A percentile compares a stretch with the other conserved stretches of the same genome.
phyloP scores from a whole-genome alignment of 1,140 invertebrate species.

The Calosoma granatense region DNA sequence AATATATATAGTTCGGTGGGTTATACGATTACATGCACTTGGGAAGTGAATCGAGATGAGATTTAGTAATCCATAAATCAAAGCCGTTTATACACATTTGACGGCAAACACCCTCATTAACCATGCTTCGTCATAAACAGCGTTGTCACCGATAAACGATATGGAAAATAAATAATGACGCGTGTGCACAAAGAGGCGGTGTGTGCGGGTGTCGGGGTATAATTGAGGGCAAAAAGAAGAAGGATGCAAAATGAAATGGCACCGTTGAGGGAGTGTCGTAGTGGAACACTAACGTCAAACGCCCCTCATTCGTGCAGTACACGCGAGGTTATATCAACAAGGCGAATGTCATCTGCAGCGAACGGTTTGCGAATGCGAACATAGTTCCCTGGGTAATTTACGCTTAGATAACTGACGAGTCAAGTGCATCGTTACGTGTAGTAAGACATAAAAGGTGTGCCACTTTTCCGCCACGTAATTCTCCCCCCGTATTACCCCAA shows the following conservation, averaged over 20 bases:
- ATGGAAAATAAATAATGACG: neutral
- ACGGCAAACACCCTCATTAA: neutral
- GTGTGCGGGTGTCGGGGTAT: neutral
- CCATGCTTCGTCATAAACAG: neutral
- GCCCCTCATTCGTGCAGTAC: too few relatives aligned
- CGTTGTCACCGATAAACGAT: neutral
- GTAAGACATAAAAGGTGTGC: neutral
- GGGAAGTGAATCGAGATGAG: too few relatives aligned
- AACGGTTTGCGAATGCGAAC: neutral
- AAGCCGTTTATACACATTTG: neutral
- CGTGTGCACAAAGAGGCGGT: neutral
- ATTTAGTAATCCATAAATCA: neutral
- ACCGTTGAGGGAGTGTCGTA: neutral
- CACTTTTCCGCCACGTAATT: neutral
- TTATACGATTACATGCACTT: too few relatives aligned
- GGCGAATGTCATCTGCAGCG: neutral
- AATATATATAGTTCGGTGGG: too few relatives aligned
- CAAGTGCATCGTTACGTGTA: neutral
- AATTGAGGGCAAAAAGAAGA: too few relatives aligned
- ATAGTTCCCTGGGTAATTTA: neutral
- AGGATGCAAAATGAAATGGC: neutral
- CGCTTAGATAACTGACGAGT: neutral
- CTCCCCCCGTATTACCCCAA: too few relatives aligned
- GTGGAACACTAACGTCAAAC: neutral
- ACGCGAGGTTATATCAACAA: too few relatives aligned